Base-by-base conservation (phyloP, 2,888 invertebrate species). In the Ophion ellenae region DNA sequence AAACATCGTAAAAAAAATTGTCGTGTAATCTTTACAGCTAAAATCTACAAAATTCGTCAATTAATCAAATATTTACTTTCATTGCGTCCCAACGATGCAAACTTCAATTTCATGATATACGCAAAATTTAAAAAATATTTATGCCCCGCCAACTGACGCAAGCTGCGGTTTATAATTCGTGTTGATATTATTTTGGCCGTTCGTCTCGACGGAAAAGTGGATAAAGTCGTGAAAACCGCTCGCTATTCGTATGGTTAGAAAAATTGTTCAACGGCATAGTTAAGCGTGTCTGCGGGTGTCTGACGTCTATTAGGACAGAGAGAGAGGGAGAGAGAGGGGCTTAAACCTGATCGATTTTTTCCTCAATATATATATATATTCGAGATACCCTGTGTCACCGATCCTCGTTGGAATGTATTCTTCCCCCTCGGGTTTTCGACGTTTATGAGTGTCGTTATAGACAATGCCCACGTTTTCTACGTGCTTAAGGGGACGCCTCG, bases 331-430 rank as follows among this genome's bases (percentile, higher is more conserved):
- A 40, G 40, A 1, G 40, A 9, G 75, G 75, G 69, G 64, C 75
- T 75, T 53, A 81, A 77, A 82, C 82, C 45, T 66, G 75, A 85
- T 85, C 85, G 85, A 85, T 85, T 85, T 85, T 78, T 63, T 53
- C 75, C 59, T 75, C 67, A 28, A 71, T 69, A 53, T 32, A 40
- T 9, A 40, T 9, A 7, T 40, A 9, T 40, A 7, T 40, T 6
- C 0, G 9, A 69, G 47, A 45, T 53, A n/a, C 64, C 75, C 78
- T 69, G 75, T 76, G 75, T 75, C 75, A 63, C 63, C 76, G 61
- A 70, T 76, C 53, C 59, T 70, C 61, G 45, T 59, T 45, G 64
- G 17, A 75, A 75, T 81, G 40, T 74, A 81, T 79, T 75, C 28
- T 47, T n/a, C 53, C 5, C 79, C 45, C 59, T 75, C n/a, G 2